Evolutionary conservation across 2,888 invertebrate genomes (phyloP), one percentile per base, ranked within the genome.

Genomic region (Campoplex nolae): DNA sequence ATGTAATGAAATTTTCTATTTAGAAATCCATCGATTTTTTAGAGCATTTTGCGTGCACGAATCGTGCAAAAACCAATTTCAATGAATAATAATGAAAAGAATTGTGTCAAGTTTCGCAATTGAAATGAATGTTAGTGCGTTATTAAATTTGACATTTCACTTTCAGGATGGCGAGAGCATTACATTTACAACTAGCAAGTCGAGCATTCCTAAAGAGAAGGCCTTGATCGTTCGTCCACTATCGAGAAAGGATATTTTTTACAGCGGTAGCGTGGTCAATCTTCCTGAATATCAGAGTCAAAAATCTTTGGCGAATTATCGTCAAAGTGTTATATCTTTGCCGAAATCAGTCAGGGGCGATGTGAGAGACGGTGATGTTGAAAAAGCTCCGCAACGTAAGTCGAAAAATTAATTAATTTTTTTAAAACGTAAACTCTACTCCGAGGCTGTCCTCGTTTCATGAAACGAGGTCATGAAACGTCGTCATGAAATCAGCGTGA

Each of bases 201-300:
- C 96, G 0, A 93, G 93, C 84, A 92, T 92, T 32, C 92, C 94
- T 51, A 94, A 94, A 86, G 96, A 96, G 91, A 95, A 95, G 88
- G 95, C 96, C 71, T 95, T 96, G 89, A 98, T 98, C 95, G 97
- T 98, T 23, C 96, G 98, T 28, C 99, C 99, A 3, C 95, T 99
- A 95, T 98, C 98, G 9, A 96, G 99, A 79, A 98, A 99, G 93
- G 99, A 99, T 95, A 99, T 99, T 92, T 99, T 99, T 95, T 99
- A 99, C 95, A 98, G 98, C 3, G 99, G 99, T 48, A 99, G 99
- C 71, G 98, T 99, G 38, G 96, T 97, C 87, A 98, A 99, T 95
- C 96, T 99, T 91, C 98, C 98, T 0, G 98, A 99, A 95, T 99
- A 97, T 95, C 97, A 98, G 94, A 98, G 98, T 85, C 98, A 98